A percentile compares a stretch with the other conserved stretches of the same genome.
These are phyloP conservation scores for Hiodon tergisus DNA, from an alignment of 2,113 vertebrate species.

Conservation along the genomic window DNA sequence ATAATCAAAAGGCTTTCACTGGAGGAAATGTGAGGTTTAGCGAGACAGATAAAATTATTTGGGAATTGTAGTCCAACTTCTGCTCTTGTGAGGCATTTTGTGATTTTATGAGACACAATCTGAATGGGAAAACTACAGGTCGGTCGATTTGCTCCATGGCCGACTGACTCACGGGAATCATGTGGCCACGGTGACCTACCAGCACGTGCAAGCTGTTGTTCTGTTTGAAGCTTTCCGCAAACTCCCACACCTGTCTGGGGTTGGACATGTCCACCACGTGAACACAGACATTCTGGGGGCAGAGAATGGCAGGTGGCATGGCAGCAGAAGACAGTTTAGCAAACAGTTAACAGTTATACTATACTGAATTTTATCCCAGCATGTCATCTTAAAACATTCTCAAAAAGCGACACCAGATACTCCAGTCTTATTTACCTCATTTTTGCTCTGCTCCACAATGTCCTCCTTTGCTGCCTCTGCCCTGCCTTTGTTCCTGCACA, in stretches of 20 bases:
- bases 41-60: background rate
- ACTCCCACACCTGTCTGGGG: conserved; percentile 71
- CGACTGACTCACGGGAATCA: background rate
- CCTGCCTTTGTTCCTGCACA: conserved; percentile 66
- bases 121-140: background rate
- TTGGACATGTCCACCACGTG: conserved; percentile 73
- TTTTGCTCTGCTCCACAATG: conserved; percentile 61
- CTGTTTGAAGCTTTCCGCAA: conserved; percentile 65
- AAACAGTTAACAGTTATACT: no score
- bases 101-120: background rate
- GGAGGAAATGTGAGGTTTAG: background rate
- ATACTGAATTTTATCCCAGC: background rate
- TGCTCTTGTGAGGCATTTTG: background rate
- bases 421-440: conserved; percentile 51
- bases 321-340: background rate
- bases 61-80: no score
- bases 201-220: conserved; percentile 66
- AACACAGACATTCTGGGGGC: conserved; percentile 66
- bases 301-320: conserved; percentile 5
- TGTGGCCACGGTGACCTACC: conserved; percentile 46
- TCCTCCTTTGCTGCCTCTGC: conserved; percentile 68
- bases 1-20: no score
- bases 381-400: no score
- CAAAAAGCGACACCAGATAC: no score
- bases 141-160: background rate